Conservation (phyloP, 2,888 invertebrate species). For the Ophion obscuratus region DNA sequence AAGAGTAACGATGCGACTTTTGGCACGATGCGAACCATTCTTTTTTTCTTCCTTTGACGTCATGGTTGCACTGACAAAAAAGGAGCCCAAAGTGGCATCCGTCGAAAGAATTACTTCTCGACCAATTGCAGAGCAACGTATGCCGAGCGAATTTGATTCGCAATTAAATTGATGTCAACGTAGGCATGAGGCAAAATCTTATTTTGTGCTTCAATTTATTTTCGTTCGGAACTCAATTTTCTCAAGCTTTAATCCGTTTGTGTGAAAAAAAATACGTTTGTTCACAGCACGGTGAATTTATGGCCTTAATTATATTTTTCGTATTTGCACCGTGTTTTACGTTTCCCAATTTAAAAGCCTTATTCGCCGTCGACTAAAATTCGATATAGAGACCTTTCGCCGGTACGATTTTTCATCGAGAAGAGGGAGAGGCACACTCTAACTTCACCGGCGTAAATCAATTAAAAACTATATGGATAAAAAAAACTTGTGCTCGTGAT, state of each 20-base stretch:
- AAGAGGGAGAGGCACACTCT: background rate
- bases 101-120: too few species aligned
- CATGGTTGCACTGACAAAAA: background rate
- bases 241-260: background rate
- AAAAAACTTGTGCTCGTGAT: constrained; percentile 44
- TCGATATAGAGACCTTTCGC: constrained; percentile 6
- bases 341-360: background rate
- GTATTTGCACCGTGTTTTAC: background rate
- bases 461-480: constrained; percentile 30
- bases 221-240: too few species aligned
- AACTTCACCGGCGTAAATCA: constrained; percentile 51
- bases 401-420: background rate
- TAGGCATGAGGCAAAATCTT: too few species aligned
- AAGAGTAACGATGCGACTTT: constrained; percentile 44
- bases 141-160: too few species aligned
- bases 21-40: constrained; percentile 43
- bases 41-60: constrained; percentile 33
- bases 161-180: too few species aligned
- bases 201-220: background rate
- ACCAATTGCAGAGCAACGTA: too few species aligned
- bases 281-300: background rate
- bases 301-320: background rate
- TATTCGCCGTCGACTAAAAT: background rate
- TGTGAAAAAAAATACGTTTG: background rate
- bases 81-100: too few species aligned